A percentile compares a stretch with the other conserved stretches of the same genome.
Evolutionary conservation across 2,797 vertebrate species (phyloP).

Genomic region (Tapirus indicus): DNA sequence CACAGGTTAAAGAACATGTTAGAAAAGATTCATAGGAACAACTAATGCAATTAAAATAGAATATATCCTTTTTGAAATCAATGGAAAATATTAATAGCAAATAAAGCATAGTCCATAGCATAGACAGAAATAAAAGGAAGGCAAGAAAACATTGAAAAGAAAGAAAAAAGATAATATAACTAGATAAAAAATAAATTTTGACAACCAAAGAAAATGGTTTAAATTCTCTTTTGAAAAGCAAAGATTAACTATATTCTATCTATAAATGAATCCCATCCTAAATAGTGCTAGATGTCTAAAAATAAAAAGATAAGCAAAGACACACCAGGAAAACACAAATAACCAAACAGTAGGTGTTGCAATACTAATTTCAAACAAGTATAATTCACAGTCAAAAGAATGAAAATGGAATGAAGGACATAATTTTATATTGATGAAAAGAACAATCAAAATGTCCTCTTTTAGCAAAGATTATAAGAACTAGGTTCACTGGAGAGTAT

Average conservation of each 20-base stretch:
- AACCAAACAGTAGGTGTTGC: not conserved
- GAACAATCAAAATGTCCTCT: not conserved
- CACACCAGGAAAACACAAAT: not conserved
- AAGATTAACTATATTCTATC: not conserved
- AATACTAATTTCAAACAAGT: not conserved
- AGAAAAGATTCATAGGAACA: not conserved
- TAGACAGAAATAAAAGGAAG: conserved; percentile 37
- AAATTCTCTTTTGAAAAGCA: not conserved
- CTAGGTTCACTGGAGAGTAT: not conserved
- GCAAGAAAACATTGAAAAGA: not conserved
- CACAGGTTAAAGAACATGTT: not conserved
- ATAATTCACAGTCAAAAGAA: conserved; percentile 16
- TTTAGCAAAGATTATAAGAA: not conserved
- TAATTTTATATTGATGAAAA: not conserved
- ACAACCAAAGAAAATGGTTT: not conserved
- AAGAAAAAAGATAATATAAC: not conserved
- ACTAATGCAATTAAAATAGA: not conserved
- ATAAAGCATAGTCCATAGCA: not conserved
- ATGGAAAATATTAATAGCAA: not conserved
- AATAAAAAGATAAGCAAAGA: conserved; percentile 12
- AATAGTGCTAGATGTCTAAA: not conserved
- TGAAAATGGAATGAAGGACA: not conserved
- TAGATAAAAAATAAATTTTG: not conserved
- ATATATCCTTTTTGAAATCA: not conserved
- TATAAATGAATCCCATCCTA: not conserved